Base-by-base conservation (phyloP, 2,113 vertebrate genomes). In the Zosterops hypoxanthus region DNA sequence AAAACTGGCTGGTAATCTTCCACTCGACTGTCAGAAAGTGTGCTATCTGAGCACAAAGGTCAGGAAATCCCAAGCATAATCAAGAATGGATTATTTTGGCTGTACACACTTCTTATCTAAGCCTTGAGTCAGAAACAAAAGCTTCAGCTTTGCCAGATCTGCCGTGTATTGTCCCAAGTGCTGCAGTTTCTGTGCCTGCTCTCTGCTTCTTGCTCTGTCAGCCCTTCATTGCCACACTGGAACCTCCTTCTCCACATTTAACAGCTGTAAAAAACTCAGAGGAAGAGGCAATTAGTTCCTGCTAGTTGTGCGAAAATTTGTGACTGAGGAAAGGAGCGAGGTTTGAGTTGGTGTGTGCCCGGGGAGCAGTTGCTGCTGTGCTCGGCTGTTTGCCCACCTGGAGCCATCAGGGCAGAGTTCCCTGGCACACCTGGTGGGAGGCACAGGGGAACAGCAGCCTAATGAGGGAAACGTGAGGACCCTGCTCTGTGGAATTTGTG, bases 341-440 rank as follows among this genome's bases (percentile, higher is more conserved):
- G 49, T 53, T 29, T 10, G 34, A 3, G 16, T 73, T 65, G 16
- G 50, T 31, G 25, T 0, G 8, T 64, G 41, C 24, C n/a, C 0
- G 1, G 66, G 53, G 53, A 64, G 7, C 0, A 11, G 53, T 28
- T 39, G 60, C 24, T 24, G 82, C 60, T 3, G 6, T 25, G 65
- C 83, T 49, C 0, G 0, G 55, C 42, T 7, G 7, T 36, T 56
- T 9, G 68, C 28, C 23, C 60, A 4, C 25, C 39, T 55, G 81
- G 68, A 72, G 3, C 59, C 3, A 1, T 61, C 19, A 0, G 21
- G 0, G 36, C 0, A 0, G 34, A 31, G 12, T 28, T 36, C 79
- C 26, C 12, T 11, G 36, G n/a, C 10, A 5, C 28, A 25, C 60
- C 24, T 18, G 1, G 6, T 6, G 33, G 24, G 55, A 56, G 24